Base-by-base conservation (phyloP, 2,113 vertebrate genomes). In the Paraplagusia blochii region DNA sequence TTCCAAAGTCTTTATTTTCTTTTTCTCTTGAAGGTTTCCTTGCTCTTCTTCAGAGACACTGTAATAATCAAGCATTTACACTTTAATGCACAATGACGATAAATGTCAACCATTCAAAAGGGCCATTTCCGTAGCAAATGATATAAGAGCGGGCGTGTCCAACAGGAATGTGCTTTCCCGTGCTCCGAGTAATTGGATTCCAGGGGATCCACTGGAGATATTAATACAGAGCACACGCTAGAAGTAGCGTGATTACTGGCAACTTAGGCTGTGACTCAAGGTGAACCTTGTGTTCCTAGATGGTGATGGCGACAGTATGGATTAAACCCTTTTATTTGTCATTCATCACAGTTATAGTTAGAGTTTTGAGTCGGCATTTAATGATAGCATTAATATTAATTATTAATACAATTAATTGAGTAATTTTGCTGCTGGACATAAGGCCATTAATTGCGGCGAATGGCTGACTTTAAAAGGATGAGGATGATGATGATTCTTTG, bases 171-270 rank as follows among this genome's bases (percentile, higher is more conserved):
- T 45, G 51, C 47, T 63, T 46, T 67, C 44, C 44, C 34, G 55
- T 81, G 69, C 54, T 61, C 50, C 67, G 45, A 68, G 44, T 86
- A 85, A 87, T 85, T 84, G 77, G 85, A 85, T 87, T 81, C n/a
- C 46, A 76, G 36, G 51, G 58, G 77, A 76, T 79, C 60, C 58
- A 16, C 63, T 52, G 6, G 70, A 78, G 76, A 73, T 81, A 74
- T 75, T 76, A 77, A 82, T 77, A 69, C 69, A 69, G 53, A 46
- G 57, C 69, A 56, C 53, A 68, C 56, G 67, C 18, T 22, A 29
- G 47, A 69, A 18, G 35, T 3, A 2, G 17, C 52, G 54, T 0
- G 39, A 59, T 73, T 35, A 58, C 56, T 50, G 55, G 38, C 18
- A 70, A 46, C 44, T 69, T 38, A 44, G 58, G 19, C 39, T 45